Evolutionary conservation across 2,113 vertebrate genomes (phyloP), one percentile per base, ranked within the genome.

Genomic region (Nibea albiflora): DNA sequence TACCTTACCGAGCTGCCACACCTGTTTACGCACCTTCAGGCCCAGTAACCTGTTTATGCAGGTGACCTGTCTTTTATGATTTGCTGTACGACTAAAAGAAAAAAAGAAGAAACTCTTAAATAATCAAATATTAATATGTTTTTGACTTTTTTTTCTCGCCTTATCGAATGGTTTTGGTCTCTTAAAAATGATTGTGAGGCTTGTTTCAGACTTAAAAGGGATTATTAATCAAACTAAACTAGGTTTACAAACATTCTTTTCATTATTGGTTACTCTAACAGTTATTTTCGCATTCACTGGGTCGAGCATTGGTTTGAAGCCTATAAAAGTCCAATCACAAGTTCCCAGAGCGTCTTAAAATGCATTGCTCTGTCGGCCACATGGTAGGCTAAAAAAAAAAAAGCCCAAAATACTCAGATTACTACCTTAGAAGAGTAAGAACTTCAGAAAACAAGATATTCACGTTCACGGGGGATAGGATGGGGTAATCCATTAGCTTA

Each of bases 1-100:
- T 35, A 19, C 44, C 12, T 58, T 11, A 2, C 2, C 0, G 16
- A 65, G 17, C 63, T 42, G 78, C 91, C 90, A 91, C 89, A 92
- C 90, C 90, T 85, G 88, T 90, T 85, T 78, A 24, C 16, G 50
- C 54, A 60, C 26, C 49, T 57, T 16, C 11, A 70, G 66, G 73
- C 69, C 74, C 3, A 7, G 3, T 15, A n/a, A 26, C 58, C 68
- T 49, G 50, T 19, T 3, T 2, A 22, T 35, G 22, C 8, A 15
- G 15, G 9, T 26, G 20, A 4, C 4, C 39, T 26, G 2, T 17
- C 14, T 15, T 50, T 0, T 35, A 35, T 35, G 31, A 11, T 19
- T 54, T 26, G 1, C 6, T 4, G n/a, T 31, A 35, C 17, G 39
- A 16, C 16, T 57, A 2, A 16, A 15, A 26, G 8, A 16, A 57